Evolutionary conservation across 2,888 invertebrate species (phyloP).

Genomic region (Acrobasis consociella): DNA sequence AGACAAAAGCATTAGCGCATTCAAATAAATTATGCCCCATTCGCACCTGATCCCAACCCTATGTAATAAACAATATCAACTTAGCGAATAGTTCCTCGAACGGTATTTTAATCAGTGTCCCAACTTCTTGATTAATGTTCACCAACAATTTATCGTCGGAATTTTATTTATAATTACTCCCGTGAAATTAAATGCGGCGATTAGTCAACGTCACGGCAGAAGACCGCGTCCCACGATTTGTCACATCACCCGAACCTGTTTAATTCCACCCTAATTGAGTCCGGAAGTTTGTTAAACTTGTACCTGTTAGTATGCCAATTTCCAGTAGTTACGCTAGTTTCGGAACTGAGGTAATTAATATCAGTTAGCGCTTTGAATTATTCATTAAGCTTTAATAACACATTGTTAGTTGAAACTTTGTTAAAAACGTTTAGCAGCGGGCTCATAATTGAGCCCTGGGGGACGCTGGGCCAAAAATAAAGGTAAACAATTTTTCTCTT

Average conservation of each 20-base stretch:
- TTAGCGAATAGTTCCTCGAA: slow-evolving; percentile 79
- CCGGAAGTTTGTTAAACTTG: slow-evolving; percentile 66
- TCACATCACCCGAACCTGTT: slow-evolving; percentile 73
- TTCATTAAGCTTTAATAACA: slow-evolving; percentile 42
- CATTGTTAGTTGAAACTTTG: slow-evolving; percentile 26
- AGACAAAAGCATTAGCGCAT: slow-evolving; percentile 37
- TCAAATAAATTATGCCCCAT: slow-evolving; percentile 44
- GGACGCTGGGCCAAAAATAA: slow-evolving; percentile 27
- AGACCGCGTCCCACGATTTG: slow-evolving; percentile 77
- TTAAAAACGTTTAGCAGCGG: slow-evolving; percentile 25
- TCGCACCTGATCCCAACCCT: slow-evolving; percentile 67
- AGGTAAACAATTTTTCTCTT: background rate
- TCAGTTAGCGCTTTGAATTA: slow-evolving; percentile 54
- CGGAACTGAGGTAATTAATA: slow-evolving; percentile 56
- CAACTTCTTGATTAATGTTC: slow-evolving; percentile 83
- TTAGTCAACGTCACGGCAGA: slow-evolving; percentile 77
- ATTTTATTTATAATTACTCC: slow-evolving; percentile 82
- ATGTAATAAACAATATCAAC: slow-evolving; percentile 81
- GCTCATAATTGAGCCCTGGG: slow-evolving; percentile 37
- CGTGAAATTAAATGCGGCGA: slow-evolving; percentile 77
- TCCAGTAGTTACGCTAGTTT: slow-evolving; percentile 57
- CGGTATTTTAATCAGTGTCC: slow-evolving; percentile 84
- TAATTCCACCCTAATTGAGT: slow-evolving; percentile 79
- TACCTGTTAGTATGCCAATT: slow-evolving; percentile 68
- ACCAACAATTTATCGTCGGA: slow-evolving; percentile 79